Percentiles rank a stretch among this genome's conserved stretches.
phyloP scores from a whole-genome alignment of 2,797 vertebrate species.

The Triplophysa yarkandensis region DNA sequence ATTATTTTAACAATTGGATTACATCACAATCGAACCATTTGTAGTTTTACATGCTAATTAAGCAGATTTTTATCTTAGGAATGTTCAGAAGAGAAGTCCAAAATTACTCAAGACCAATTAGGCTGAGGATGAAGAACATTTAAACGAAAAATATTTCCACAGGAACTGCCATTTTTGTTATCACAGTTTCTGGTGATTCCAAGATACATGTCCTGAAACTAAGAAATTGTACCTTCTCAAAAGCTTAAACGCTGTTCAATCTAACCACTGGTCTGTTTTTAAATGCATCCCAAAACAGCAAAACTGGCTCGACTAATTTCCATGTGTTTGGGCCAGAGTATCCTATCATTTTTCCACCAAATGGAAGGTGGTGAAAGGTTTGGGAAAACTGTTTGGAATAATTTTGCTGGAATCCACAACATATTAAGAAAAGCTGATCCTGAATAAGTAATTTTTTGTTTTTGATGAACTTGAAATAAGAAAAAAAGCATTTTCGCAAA shows the following conservation, averaged over 20 bases:
- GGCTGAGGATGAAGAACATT: no score
- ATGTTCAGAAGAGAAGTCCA: constrained; percentile 63
- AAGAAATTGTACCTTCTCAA: constrained; percentile 3
- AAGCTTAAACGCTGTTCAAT: neutral
- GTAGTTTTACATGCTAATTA: constrained; percentile 71
- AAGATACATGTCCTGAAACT: no score
- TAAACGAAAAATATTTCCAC: no score
- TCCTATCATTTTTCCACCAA: neutral
- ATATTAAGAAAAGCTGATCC: neutral
- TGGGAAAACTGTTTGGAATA: neutral
- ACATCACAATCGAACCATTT: constrained; percentile 74
- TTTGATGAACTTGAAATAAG: no score
- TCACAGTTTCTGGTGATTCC: no score
- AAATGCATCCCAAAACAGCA: neutral
- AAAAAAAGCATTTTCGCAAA: neutral
- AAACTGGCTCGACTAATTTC: neutral
- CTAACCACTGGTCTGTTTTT: neutral
- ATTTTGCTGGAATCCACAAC: neutral
- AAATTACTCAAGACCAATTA: no score
- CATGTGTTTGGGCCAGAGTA: neutral
- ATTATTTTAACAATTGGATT: constrained; percentile 65
- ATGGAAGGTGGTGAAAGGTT: neutral
- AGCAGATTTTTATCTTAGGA: constrained; percentile 65
- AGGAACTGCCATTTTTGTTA: no score
- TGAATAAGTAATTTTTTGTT: no score